These are phyloP conservation scores for Fukomys damarensis DNA, from an alignment of 2,113 vertebrate genomes.

Conservation along the genomic window DNA sequence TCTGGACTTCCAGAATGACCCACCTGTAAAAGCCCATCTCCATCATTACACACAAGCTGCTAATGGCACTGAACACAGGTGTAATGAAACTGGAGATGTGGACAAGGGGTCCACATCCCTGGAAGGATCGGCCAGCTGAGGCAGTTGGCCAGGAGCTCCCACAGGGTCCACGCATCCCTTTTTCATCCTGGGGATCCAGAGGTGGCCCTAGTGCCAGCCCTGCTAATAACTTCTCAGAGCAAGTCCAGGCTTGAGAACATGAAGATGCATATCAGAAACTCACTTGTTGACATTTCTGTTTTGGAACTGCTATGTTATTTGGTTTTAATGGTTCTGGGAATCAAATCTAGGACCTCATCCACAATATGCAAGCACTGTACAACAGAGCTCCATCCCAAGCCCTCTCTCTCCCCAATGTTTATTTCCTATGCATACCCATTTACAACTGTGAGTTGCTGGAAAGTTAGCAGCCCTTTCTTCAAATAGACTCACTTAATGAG, in stretches of 20 bases:
- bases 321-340: neutral
- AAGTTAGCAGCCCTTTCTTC: neutral
- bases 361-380: neutral
- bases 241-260: neutral
- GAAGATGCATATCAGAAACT: neutral
- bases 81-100: neutral
- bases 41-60: neutral
- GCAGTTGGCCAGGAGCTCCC: neutral
- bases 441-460: neutral
- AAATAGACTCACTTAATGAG: neutral
- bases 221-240: neutral
- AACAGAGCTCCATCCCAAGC: neutral
- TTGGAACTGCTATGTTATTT: neutral
- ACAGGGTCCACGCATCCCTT: neutral
- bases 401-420: neutral
- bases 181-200: neutral
- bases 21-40: fast-evolving
- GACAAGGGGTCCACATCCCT: neutral
- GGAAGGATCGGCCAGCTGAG: neutral
- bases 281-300: neutral
- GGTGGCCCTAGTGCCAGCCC: neutral
- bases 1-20: neutral
- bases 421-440: neutral
- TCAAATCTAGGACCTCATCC: neutral
- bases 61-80: neutral